Percentiles rank a stretch among this genome's conserved stretches.
These are phyloP conservation scores for Pyrgus malvae DNA, from an alignment of 2,888 invertebrate species.

Conservation along the genomic window DNA sequence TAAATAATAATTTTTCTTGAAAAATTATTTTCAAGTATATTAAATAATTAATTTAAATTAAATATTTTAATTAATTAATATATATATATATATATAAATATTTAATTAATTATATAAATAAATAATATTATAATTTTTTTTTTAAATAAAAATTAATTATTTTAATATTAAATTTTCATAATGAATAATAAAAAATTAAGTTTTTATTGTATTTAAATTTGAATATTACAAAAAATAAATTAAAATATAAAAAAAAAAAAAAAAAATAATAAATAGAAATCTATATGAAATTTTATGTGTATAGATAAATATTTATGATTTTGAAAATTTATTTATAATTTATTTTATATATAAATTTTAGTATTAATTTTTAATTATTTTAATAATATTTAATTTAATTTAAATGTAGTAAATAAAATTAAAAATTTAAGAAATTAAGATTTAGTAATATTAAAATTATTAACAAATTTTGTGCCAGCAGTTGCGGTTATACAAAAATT, in stretches of 20 bases:
- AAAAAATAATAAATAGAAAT: conserved; percentile 48
- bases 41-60: conserved; percentile 14
- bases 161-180: conserved; percentile 35
- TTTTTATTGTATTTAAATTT: conserved; percentile 37
- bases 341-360: conserved; percentile 82
- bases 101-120: conserved; percentile 31
- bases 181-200: conserved; percentile 57
- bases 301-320: conserved; percentile 74
- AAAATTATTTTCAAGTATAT: neutral
- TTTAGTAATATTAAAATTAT: conserved; percentile 82
- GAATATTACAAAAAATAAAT: conserved; percentile 40
- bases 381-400: conserved; percentile 55
- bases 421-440: conserved; percentile 82
- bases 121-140: conserved; percentile 42
- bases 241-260: conserved; percentile 48
- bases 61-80: neutral
- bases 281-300: conserved; percentile 45
- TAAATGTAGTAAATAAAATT: conserved; percentile 59
- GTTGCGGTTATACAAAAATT: conserved; percentile 85
- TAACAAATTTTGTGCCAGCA: conserved; percentile 86
- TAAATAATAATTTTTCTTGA: no score
- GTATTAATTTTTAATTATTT: conserved; percentile 62
- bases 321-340: conserved; percentile 70
- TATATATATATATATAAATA: conserved; percentile 6
- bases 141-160: conserved; percentile 38